Base-by-base conservation (phyloP, 2,797 vertebrate species). In the Lithobates pipiens region DNA sequence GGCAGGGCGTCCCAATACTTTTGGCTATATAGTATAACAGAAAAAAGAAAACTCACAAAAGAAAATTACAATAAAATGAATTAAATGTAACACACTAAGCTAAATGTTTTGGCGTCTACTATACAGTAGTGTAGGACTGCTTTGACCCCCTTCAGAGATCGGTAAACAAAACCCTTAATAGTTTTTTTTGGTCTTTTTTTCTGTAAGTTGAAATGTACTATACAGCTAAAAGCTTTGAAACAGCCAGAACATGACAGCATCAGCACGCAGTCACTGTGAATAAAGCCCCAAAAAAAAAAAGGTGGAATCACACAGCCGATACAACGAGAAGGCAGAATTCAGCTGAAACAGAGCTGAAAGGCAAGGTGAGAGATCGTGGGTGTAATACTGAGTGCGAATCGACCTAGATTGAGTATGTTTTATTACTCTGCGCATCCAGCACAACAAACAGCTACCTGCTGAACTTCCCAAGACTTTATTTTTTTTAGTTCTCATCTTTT, bases 201-300 rank as follows among this genome's bases (percentile, higher is more conserved):
- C 50, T 54, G 50, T 54, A 54, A 54, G 50, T 54, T 54, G 50
- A 54, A 54, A 54, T 54, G 50, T 80, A 50, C 68, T 27, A 69
- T 71, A 23, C 78, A 88, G 86, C 86, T 87, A 85, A 88, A 88
- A 88, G 83, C 88, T 83, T 82, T 88, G 86, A 65, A 88, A 73
- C 73, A 46, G 44, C 75, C 78, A 27, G 79, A 72, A 70, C 87
- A 72, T 65, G 83, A 86, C 88, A 88, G 77, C 86, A 86, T 44
- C 69, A 85, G 63, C 84, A 86, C 44, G 46, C 82, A 77, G 50
- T 27, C 25, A 11, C 75, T 15, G 32, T 85, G 80, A 88, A 88
- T 85, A 81, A 75, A 82, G 77, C 39, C 29, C 10, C 10, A 32
- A 34, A 71, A n/a, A 54, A 32, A 57, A 72, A 7, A 32, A 3